These are phyloP conservation scores for Beris chalybata DNA, from an alignment of 2,888 invertebrate genomes.

Conservation along the genomic window DNA sequence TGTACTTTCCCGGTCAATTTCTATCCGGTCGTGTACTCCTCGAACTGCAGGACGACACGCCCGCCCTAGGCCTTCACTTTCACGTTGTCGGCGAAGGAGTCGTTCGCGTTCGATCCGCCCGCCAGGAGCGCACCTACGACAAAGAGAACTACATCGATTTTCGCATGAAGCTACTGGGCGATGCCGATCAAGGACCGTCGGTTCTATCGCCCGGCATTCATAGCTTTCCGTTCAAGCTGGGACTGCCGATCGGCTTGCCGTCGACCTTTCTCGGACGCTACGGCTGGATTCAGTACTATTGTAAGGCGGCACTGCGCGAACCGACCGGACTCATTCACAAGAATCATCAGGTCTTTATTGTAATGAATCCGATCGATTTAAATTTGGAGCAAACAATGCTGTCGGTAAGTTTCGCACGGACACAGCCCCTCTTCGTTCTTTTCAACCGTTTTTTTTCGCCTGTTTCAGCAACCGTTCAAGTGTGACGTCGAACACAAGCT, in stretches of 20 bases:
- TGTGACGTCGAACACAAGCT: conserved; percentile 90
- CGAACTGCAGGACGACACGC: conserved; percentile 91
- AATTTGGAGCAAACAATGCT: conserved; percentile 86
- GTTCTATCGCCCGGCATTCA: conserved; percentile 89
- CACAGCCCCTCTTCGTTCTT: background rate
- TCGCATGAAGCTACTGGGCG: conserved; percentile 87
- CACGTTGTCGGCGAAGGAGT: conserved; percentile 94
- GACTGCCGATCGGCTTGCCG: conserved; percentile 84
- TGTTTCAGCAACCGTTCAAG: conserved; percentile 77
- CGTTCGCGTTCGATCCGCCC: conserved; percentile 79
- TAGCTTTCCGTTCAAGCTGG: conserved; percentile 92
- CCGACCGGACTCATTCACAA: conserved; percentile 86
- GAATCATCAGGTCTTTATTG: conserved; percentile 95
- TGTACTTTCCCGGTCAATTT: conserved; percentile 94
- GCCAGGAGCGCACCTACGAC: conserved; percentile 84
- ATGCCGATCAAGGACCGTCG: conserved; percentile 80
- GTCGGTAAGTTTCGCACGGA: conserved; percentile 70
- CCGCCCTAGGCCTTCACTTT: conserved; percentile 87
- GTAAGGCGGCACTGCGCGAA: conserved; percentile 85
- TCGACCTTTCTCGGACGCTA: conserved; percentile 92
- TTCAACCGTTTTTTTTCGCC: background rate
- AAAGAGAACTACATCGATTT: conserved; percentile 95
- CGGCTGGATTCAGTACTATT: conserved; percentile 94
- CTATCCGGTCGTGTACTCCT: conserved; percentile 88
- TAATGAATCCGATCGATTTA: conserved; percentile 93